Percentiles rank a stretch among this genome's conserved stretches.
Conservation (phyloP, 1,140 invertebrate species). For the Cylas formicarius region DNA sequence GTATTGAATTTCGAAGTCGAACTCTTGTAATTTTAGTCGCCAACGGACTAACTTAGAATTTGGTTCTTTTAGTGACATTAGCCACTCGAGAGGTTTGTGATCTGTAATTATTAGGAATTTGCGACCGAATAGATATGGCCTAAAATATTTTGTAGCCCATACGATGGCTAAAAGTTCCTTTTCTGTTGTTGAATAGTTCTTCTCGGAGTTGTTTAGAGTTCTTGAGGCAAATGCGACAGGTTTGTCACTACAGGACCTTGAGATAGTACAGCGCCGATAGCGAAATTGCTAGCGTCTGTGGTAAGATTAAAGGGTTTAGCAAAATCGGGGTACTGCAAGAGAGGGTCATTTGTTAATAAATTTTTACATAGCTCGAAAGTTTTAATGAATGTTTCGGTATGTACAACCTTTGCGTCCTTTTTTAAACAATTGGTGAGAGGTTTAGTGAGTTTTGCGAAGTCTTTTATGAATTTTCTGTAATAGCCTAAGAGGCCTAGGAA, state of each 20-base stretch:
- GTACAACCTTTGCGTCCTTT: conserved; percentile 12
- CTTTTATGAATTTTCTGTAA: conserved; percentile 25
- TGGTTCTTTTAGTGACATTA: conserved; percentile 13
- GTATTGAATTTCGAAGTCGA: conserved; percentile 14
- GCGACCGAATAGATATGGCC: conserved; percentile 25
- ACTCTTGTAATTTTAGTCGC: conserved; percentile 11
- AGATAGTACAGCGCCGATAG: conserved; percentile 37
- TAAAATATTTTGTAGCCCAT: conserved; percentile 17
- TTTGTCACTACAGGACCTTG: conserved; percentile 24
- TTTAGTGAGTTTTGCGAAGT: conserved; percentile 28
- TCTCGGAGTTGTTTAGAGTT: conserved; percentile 4
- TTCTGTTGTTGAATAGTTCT: conserved; percentile 3
- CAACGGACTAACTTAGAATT: conserved; percentile 16
- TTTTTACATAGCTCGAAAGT: conserved; percentile 14
- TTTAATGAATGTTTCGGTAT: conserved; percentile 39
- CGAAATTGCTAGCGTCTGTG: conserved; percentile 28
- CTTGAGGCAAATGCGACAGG: conserved; percentile 4
- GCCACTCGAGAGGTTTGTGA: conserved; percentile 18
- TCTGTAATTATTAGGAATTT: conserved; percentile 36
- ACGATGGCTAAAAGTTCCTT: conserved; percentile 32
- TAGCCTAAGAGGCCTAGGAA: conserved; percentile 19
- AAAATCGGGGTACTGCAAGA: conserved; percentile 28
- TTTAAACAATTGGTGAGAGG: conserved; percentile 23
- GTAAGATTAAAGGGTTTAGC: conserved; percentile 28
- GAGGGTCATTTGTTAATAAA: conserved; percentile 10